Conservation (phyloP, 2,888 invertebrate species). For the Polydrusus cervinus region DNA sequence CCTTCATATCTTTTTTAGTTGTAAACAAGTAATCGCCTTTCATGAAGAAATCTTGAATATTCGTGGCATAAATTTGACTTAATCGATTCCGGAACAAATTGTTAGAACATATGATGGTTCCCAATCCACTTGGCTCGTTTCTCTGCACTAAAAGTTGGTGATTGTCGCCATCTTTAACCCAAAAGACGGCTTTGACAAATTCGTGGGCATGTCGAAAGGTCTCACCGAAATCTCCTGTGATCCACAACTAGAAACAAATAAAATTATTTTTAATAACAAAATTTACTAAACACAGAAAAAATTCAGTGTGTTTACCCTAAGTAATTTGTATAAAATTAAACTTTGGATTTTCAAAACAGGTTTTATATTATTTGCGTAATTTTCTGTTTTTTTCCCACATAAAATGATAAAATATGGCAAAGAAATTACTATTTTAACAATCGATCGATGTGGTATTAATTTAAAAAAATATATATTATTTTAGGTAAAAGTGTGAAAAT, state of each 20-base stretch:
- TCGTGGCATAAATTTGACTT: constrained; percentile 68
- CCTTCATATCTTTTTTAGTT: constrained; percentile 74
- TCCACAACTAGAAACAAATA: constrained; percentile 78
- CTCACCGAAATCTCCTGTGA: constrained; percentile 84
- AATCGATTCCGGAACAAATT: constrained; percentile 62
- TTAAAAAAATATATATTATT: too few relatives aligned
- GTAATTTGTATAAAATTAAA: neutral
- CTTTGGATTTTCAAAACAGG: too few relatives aligned
- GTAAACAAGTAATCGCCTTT: constrained; percentile 91
- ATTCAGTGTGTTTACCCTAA: neutral
- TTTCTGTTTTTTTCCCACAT: too few relatives aligned
- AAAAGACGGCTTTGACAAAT: constrained; percentile 86
- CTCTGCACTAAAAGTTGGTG: constrained; percentile 80
- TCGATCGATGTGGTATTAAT: too few relatives aligned
- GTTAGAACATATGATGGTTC: constrained; percentile 72
- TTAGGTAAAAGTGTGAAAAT: too few relatives aligned
- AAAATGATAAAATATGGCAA: too few relatives aligned
- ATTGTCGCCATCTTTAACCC: constrained; percentile 74
- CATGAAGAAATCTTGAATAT: constrained; percentile 87
- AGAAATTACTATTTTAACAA: too few relatives aligned
- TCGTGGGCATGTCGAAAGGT: constrained; percentile 81
- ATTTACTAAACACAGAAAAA: neutral
- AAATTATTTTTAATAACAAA: constrained; percentile 19
- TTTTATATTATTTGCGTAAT: too few relatives aligned
- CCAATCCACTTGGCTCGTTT: constrained; percentile 76